Percentiles rank a stretch among this genome's conserved stretches.
phyloP scores from a whole-genome alignment of 2,888 invertebrate species.

The Aphelenchoides bicaudatus region DNA sequence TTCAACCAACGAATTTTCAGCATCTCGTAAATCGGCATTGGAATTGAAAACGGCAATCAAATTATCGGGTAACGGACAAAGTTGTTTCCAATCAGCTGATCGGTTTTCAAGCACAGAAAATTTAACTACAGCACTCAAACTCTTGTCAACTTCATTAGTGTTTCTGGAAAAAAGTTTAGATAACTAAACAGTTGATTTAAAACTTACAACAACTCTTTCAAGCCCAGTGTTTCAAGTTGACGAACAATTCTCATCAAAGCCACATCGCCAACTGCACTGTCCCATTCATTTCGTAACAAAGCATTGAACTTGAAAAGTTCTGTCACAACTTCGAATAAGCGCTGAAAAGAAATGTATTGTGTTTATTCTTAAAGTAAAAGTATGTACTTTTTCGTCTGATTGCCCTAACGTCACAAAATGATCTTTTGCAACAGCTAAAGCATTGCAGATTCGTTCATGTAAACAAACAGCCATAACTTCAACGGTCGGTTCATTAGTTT shows the following conservation, averaged over 20 bases:
- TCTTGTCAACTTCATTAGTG: not conserved
- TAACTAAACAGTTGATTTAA: too few species aligned
- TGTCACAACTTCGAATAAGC: not conserved
- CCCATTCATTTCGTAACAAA: not conserved
- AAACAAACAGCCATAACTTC: not conserved
- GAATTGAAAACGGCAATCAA: not conserved
- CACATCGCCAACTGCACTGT: slow-evolving; percentile 5
- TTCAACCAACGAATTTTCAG: not conserved
- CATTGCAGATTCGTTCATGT: not conserved
- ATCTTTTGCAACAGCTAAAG: not conserved
- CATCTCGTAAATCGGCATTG: not conserved
- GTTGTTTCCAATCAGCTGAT: not conserved
- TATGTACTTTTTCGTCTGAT: too few species aligned
- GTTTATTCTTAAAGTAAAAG: too few species aligned
- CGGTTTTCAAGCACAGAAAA: too few species aligned
- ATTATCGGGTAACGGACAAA: not conserved
- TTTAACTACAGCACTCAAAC: slow-evolving; percentile 1
- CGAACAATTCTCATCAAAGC: not conserved
- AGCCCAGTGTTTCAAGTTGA: not conserved
- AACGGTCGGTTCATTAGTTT: not conserved
- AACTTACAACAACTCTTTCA: not conserved
- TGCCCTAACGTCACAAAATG: too few species aligned
- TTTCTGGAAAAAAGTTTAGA: not conserved
- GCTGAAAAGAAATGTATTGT: not conserved
- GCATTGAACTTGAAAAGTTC: not conserved